Base-by-base conservation (phyloP, 2,113 vertebrate species). In the Oreochromis niloticus region DNA sequence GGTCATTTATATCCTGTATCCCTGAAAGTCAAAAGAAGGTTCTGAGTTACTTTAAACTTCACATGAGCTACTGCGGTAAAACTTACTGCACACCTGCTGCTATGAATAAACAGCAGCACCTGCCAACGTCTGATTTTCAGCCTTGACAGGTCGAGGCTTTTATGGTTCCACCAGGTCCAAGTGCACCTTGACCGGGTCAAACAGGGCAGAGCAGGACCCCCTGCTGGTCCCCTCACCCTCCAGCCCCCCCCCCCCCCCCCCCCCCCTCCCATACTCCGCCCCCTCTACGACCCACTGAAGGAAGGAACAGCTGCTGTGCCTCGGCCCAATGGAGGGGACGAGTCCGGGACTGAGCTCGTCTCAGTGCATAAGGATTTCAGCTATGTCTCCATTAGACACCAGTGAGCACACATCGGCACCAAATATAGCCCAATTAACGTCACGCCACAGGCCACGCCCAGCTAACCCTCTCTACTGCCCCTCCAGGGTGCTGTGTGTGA, bases 401-500 rank as follows among this genome's bases (percentile, higher is more conserved):
- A 81, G 91, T 57, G 90, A 94, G 90, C 93, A 93, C 87, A 91
- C 93, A 89, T 92, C 86, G 34, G 61, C 88, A 88, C 94, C 94
- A 94, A 96, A 95, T 94, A 96, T 96, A 96, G 91, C 88, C 88
- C 93, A 92, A 96, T 96, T 95, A 96, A 95, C 92, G 94, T 96
- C 96, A 96, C 78, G 9, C 85, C 50, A 46, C 80, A 88, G 85
- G 86, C 93, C 92, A 87, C 81, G 57, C 92, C 88, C 19, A 56
- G 52, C 83, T 79, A 80, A 55, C 92, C 91, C 90, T 85, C 16
- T 9, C 73, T 41, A 81, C 90, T 82, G 78, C 92, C 91, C 87
- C 92, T 85, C 86, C 90, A 63, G 88, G 89, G 91, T 86, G 85
- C 83, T 89, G 88, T 91, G 90, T 93, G 89, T 88, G 92, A 94